These are phyloP conservation scores for Pungitius pungitius DNA, from an alignment of 2,113 vertebrate genomes.

Conservation along the genomic window DNA sequence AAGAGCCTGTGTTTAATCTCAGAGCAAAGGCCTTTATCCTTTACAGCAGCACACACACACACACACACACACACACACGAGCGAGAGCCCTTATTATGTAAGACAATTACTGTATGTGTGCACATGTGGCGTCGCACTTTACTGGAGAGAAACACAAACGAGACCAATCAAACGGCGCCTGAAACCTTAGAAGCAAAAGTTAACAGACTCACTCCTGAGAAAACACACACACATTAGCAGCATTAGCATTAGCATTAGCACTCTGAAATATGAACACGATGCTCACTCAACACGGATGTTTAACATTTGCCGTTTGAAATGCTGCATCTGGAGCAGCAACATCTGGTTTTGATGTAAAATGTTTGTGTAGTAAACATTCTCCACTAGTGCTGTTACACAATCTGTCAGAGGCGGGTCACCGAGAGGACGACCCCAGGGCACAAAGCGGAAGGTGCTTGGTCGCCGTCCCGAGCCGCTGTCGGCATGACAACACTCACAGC, in stretches of 20 bases:
- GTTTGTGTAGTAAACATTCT: background rate
- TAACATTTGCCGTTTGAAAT: background rate
- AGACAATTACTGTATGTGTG: background rate
- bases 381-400: too few species aligned
- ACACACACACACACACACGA: background rate
- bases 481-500: slow-evolving; percentile 65
- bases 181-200: background rate
- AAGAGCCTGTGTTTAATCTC: slow-evolving; percentile 18
- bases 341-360: slow-evolving; percentile 17
- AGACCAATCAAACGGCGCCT: background rate
- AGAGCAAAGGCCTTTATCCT: slow-evolving; percentile 7
- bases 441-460: slow-evolving; percentile 56
- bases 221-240: too few species aligned
- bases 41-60: background rate
- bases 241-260: too few species aligned
- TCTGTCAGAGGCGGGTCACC: slow-evolving; percentile 19
- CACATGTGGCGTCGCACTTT: background rate
- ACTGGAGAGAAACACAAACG: background rate
- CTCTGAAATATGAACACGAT: background rate
- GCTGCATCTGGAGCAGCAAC: background rate
- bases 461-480: slow-evolving; percentile 32
- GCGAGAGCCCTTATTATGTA: background rate
- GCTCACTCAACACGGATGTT: background rate
- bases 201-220: background rate
- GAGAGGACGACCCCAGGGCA: slow-evolving; percentile 26